phyloP scores from a whole-genome alignment of 53 echinoderm and acorn worm genomes.

The Luidia sarsii region DNA sequence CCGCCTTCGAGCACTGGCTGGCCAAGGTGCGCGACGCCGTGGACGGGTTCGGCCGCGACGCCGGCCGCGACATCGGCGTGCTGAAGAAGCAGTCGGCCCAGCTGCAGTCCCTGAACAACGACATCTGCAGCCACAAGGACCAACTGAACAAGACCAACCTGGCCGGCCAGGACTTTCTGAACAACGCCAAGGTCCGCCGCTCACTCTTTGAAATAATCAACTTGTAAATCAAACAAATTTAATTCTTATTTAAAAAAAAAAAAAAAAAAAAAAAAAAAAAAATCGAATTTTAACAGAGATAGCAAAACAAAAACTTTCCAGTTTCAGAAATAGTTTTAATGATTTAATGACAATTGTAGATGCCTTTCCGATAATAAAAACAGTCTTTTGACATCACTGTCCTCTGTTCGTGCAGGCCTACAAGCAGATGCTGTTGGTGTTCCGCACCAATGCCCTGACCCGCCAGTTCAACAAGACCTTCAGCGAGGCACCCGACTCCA shows the following conservation, averaged over 20 bases:
- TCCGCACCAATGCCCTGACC: constrained; percentile 84
- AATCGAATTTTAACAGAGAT: neutral
- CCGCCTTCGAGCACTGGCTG: constrained; percentile 87
- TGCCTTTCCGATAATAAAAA: no score
- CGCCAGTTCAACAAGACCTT: constrained; percentile 96
- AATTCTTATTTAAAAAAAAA: neutral
- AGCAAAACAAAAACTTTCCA: neutral
- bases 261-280: neutral
- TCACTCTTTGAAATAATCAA: neutral
- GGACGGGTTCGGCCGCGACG: constrained; percentile 78
- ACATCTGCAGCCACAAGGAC: constrained; percentile 69
- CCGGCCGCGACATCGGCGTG: constrained; percentile 86
- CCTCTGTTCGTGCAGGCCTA: no score
- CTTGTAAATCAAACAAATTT: neutral
- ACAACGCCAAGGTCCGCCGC: constrained; percentile 95
- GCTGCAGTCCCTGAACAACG: constrained; percentile 76
- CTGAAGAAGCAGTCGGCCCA: constrained; percentile 90
- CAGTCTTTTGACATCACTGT: no score
- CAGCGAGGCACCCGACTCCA: constrained; percentile 91
- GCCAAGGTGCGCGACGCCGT: constrained; percentile 68
- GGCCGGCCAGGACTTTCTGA: constrained; percentile 80
- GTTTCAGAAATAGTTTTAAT: no score
- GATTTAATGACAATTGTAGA: no score
- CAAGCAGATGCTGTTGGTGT: constrained; percentile 82
- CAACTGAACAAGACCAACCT: constrained; percentile 78